Conservation (phyloP, 1,140 invertebrate species). For the Chrysopa pallens region DNA sequence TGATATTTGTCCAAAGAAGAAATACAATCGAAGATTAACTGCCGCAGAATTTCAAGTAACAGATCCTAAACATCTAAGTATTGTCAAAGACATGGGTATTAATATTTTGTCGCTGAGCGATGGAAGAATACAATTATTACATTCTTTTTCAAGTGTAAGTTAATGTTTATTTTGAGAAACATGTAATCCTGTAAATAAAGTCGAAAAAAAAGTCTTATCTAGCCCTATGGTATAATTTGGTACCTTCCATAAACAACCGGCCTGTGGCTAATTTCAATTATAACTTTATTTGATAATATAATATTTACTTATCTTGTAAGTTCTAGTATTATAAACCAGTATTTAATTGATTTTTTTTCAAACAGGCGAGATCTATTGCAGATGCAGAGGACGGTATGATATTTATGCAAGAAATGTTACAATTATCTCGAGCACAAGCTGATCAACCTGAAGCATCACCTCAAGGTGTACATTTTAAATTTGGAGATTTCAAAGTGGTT, state of each 20-base stretch:
- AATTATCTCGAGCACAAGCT: conserved; percentile 58
- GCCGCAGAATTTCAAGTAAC: conserved; percentile 63
- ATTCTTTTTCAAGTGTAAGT: conserved; percentile 64
- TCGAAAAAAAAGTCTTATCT: no score
- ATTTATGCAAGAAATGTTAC: conserved; percentile 96
- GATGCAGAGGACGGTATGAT: conserved; percentile 82
- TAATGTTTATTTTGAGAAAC: no score
- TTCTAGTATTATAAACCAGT: no score
- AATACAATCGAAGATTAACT: conserved; percentile 36
- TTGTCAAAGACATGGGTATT: conserved; percentile 88
- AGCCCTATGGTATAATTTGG: no score
- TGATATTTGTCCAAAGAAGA: conserved; percentile 50
- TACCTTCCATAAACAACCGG: no score
- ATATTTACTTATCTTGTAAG: no score
- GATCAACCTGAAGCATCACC: conserved; percentile 38
- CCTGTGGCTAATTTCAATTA: no score
- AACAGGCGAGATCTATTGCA: conserved; percentile 61
- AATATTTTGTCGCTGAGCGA: conserved; percentile 73
- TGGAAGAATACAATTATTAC: conserved; percentile 78
- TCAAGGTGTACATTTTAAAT: conserved; percentile 31
- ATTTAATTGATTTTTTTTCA: no score
- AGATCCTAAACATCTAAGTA: conserved; percentile 77
- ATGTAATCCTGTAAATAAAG: no score
- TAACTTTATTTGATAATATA: no score
- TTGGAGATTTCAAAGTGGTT: conserved; percentile 21